Conservation (phyloP, 1,140 invertebrate species). For the Heterodera carotae region DNA sequence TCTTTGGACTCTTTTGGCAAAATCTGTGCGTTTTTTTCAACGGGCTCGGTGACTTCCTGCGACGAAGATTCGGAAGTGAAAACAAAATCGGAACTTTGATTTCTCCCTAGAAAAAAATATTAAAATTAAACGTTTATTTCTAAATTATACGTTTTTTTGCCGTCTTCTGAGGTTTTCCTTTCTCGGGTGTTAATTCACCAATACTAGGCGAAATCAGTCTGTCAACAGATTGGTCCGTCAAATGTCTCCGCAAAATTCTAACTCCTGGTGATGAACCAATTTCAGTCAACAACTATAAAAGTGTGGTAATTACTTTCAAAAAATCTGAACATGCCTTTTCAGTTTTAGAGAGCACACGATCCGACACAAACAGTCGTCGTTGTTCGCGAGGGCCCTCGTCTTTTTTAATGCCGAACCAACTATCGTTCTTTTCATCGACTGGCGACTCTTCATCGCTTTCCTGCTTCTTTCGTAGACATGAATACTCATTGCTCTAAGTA, state of each 20-base stretch:
- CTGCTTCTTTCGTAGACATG: background rate
- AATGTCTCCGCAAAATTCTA: conserved; percentile 35
- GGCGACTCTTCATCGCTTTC: background rate
- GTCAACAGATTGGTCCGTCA: conserved; percentile 9
- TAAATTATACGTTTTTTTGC: background rate
- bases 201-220: background rate
- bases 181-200: background rate
- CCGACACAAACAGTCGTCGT: conserved; percentile 30
- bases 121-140: background rate
- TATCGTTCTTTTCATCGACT: conserved; percentile 20
- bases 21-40: background rate
- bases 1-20: background rate
- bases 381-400: conserved; percentile 30
- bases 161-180: background rate
- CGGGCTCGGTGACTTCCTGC: background rate
- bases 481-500: background rate
- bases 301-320: too few relatives aligned
- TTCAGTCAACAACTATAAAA: conserved; percentile 33
- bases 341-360: conserved; percentile 28
- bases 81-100: background rate
- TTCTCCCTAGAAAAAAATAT: background rate
- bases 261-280: conserved; percentile 30
- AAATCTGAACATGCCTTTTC: conserved; percentile 31
- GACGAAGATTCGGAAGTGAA: conserved; percentile 19
- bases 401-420: conserved; percentile 37